Evolutionary conservation across 2,888 invertebrate species (phyloP), one percentile per base, ranked within the genome.

Genomic region (Branchellion lobata): DNA sequence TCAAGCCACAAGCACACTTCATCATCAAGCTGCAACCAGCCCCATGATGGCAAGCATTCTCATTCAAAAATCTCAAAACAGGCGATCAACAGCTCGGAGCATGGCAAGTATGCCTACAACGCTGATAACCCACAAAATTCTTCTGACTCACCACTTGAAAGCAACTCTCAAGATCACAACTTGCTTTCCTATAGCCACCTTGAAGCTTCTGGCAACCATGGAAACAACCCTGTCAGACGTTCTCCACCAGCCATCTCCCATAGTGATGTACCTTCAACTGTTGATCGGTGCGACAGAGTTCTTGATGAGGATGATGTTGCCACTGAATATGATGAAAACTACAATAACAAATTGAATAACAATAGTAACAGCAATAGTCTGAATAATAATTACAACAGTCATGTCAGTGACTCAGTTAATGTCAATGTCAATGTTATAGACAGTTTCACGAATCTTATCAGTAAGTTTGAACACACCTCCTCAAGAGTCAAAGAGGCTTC

Each of bases 41-140:
- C 40, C 5, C 5, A 14, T 14, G 40, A 40, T 5, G 8, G 5
- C 8, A 40, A 40, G 40, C 40, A 40, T 5, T 40, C 40, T 5
- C 40, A 40, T 40, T 40, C 61, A 57, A 57, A 57, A 57, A 8
- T 57, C n/a, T 57, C 61, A 57, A 57, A 57, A 57, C 61, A 57
- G n/a, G 5, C n/a, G 21, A 14, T n/a, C n/a, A 18, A 14, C 5
- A 24, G n/a, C 21, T 57, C 5, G n/a, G 24, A 57, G 61, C 24
- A 18, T 24, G 61, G 24, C 61, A 57, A 57, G 24, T 14, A 8
- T 47, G 8, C 47, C 8, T 57, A 57, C 21, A 57, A 69, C 33
- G 8, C 5, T 5, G n/a, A 8, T 14, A 69, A 3, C 34, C 3
- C 11, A 5, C 34, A 5, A 27, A 29, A 11, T 3, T 18, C 3